Evolutionary conservation across 2,797 vertebrate species (phyloP), one percentile per base, ranked within the genome.

Genomic region (Serranus cabrilla): DNA sequence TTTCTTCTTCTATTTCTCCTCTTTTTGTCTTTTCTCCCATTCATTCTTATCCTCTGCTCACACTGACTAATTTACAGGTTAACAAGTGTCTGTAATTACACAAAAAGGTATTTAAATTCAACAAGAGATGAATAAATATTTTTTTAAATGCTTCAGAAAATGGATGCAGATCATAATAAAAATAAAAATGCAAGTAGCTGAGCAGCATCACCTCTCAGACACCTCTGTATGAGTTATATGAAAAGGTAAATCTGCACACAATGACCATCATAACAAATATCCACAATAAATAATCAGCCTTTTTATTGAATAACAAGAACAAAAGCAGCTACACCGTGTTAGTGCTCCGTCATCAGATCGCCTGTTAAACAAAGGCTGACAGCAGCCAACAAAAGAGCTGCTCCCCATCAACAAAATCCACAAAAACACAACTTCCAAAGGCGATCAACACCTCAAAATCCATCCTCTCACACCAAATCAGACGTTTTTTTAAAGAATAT

Each of bases 51-150:
- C n/a, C 46, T 59, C 17, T 12, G 31, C 23, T 58, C 40, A 31
- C 34, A 18, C 43, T 51, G 51, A 42, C 12, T 27, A 27, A 54
- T 55, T 17, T 54, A 25, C 52, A 56, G 25, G 60, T 68, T 74
- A 81, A 80, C 80, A 87, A 78, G 76, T 86, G 79, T 18, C 16
- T n/a, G 11, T 21, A 23, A 37, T 50, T 31, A 50, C 55, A 58
- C n/a, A 56, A 60, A 27, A 43, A 39, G 3, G 2, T 27, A 31
- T 51, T 25, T 16, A 0, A 43, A 17, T 34, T 62, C 65, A 21
- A 34, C 14, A 49, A 39, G 77, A 31, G 2, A 43, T 18, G 20
- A 40, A 16, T 17, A 55, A 6, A 45, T 25, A 18, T 67, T 39
- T 67, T 39, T 43, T 0, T 2, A n/a, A 52, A 18, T 2, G 1